Base-by-base conservation (phyloP, 2,797 vertebrate genomes). In the Pipistrellus pygmaeus region DNA sequence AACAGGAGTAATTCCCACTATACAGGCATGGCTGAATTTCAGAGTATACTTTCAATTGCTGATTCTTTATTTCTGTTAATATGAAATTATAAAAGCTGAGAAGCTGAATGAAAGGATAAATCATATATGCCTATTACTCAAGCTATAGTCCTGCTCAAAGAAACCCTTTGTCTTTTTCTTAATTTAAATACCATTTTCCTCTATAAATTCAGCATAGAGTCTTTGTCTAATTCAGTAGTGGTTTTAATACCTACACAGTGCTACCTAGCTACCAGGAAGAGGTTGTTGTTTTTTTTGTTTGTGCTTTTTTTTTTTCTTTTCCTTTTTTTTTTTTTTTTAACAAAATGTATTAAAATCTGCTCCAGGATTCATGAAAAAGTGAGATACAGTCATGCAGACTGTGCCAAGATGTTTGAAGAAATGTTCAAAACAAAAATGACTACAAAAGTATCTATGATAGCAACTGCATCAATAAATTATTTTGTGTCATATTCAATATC, bases 171-270 rank as follows among this genome's bases (percentile, higher is more conserved):
- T 82, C 18, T 71, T 93, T 85, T 96, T 35, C 68, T 84, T 81
- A 96, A 96, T 94, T 96, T 88, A 94, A 96, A 93, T 92, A 75
- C 3, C 12, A 76, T 53, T 93, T 94, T 66, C 83, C 60, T 90
- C 32, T 88, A 80, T 88, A 85, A 91, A 81, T 76, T 93, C 15
- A 81, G 46, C 30, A 3, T 73, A 30, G 1, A 30, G 1, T 69
- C 5, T 95, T 93, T 96, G 27, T 92, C 35, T 90, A 60, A 86
- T 51, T 53, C 14, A 41, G 9, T 84, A 73, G 18, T 64, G 15
- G 4, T 77, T 85, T 8, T 84, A 77, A 91, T 21, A 85, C 14
- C 9, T 71, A 8, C 81, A 41, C 2, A 88, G 13, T 66, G 64
- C 57, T 89, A 66, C 17, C 1, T 9, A 90, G 73, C 30, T 72